phyloP scores from a whole-genome alignment of 2,797 vertebrate species.

The Phylloscopus collybita region DNA sequence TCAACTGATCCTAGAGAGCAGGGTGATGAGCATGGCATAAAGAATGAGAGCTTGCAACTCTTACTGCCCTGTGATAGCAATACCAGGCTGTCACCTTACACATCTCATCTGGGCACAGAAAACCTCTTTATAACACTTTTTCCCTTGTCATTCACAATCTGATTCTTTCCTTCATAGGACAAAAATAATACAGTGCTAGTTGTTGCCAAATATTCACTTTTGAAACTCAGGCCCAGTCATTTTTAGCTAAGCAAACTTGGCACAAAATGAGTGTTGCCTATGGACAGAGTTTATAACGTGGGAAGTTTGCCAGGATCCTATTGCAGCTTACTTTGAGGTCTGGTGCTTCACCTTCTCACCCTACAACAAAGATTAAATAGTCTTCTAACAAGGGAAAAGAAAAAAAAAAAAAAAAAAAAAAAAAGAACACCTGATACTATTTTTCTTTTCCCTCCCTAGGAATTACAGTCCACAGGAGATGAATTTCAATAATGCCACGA shows the following conservation, averaged over 20 bases:
- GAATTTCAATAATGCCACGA: slow-evolving; percentile 38
- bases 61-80: not conserved
- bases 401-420: not conserved
- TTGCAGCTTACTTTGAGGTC: slow-evolving; percentile 55
- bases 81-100: not conserved
- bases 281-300: slow-evolving; percentile 44
- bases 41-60: not conserved
- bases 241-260: slow-evolving; percentile 69
- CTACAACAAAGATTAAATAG: slow-evolving; percentile 56
- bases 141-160: not conserved
- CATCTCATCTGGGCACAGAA: not conserved
- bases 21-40: not conserved
- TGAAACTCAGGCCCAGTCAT: slow-evolving; percentile 44
- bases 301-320: slow-evolving; percentile 58
- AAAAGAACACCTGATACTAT: slow-evolving; percentile 35
- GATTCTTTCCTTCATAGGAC: slow-evolving; percentile 1
- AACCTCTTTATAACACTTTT: not conserved
- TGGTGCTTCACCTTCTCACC: slow-evolving; percentile 66
- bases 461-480: slow-evolving; percentile 18
- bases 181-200: slow-evolving; percentile 19
- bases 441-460: not conserved
- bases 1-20: slow-evolving; percentile 24
- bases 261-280: slow-evolving; percentile 14
- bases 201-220: slow-evolving; percentile 39
- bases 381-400: slow-evolving; percentile 1